phyloP scores from a whole-genome alignment of 2,888 invertebrate species.

The Eulithis prunata region DNA sequence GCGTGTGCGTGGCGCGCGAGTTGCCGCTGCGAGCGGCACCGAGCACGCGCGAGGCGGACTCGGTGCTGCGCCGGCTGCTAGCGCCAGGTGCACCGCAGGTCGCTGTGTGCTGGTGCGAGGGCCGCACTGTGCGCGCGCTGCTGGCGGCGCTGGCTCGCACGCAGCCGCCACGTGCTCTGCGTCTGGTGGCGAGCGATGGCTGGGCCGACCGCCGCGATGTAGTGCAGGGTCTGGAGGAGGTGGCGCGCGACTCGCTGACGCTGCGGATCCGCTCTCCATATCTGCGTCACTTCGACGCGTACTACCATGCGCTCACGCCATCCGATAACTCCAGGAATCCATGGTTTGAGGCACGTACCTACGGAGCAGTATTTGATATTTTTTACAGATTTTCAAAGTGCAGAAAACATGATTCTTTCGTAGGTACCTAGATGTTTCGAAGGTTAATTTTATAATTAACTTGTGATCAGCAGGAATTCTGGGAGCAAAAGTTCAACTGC shows the following conservation, averaged over 20 bases:
- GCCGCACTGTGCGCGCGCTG: constrained; percentile 86
- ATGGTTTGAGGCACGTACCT: constrained; percentile 77
- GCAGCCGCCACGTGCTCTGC: constrained; percentile 56
- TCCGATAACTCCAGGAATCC: constrained; percentile 87
- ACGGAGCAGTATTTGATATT: too few relatives aligned
- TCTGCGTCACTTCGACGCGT: constrained; percentile 85
- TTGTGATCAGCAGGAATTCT: constrained; percentile 84
- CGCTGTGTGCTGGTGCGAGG: constrained; percentile 92
- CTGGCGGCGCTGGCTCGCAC: constrained; percentile 85
- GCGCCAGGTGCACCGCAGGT: constrained; percentile 72
- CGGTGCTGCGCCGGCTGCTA: constrained; percentile 75
- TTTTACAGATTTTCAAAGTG: too few relatives aligned
- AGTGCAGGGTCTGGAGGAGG: constrained; percentile 86
- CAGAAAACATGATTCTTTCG: too few relatives aligned
- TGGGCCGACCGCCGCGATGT: constrained; percentile 91
- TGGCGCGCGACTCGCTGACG: constrained; percentile 89
- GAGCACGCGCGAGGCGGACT: constrained; percentile 46
- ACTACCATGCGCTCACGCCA: constrained; percentile 87
- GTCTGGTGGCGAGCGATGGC: constrained; percentile 88
- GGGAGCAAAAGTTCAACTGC: constrained; percentile 89
- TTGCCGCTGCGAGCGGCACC: constrained; percentile 56
- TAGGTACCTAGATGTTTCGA: constrained; percentile 52
- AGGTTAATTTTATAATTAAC: too few relatives aligned
- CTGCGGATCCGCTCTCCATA: constrained; percentile 90
- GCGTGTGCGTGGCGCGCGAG: constrained; percentile 89